Evolutionary conservation across 2,113 vertebrate species (phyloP).

Genomic region (Sus scrofa): T2T-Sscrofa CM000818.6:101840501-101841000

Average conservation of each 20-base stretch:
- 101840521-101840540: too few relatives aligned
- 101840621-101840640: neutral
- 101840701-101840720: neutral
- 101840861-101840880: neutral
- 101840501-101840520: too few relatives aligned
- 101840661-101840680: neutral
- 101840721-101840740: neutral
- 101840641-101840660: constrained; percentile 14
- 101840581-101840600: too few relatives aligned
- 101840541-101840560: too few relatives aligned
- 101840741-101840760: neutral
- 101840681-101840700: neutral
- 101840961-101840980: neutral
- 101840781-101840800: neutral
- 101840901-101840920: neutral
- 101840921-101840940: neutral
- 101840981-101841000: neutral
- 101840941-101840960: neutral
- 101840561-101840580: too few relatives aligned
- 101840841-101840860: neutral
- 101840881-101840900: neutral
- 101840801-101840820: constrained; percentile 1
- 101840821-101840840: neutral
- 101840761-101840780: neutral
- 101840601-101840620: too few relatives aligned